Conservation (phyloP, 2,113 vertebrate genomes). For the Chaenocephalus aceratus region DNA sequence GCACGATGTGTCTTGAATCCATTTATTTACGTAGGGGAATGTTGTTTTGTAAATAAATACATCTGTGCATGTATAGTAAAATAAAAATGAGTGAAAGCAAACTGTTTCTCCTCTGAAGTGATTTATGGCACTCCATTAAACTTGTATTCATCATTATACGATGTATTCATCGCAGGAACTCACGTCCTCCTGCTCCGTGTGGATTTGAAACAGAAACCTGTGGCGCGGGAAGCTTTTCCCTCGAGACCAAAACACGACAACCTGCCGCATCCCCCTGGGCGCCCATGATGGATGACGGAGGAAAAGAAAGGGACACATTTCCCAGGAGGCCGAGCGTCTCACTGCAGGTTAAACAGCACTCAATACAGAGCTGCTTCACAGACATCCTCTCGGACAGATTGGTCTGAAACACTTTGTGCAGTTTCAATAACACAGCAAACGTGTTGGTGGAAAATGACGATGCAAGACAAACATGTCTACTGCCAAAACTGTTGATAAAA, state of each 20-base stretch:
- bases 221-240: conserved; percentile 34
- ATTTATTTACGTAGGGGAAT: not conserved
- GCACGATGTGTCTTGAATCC: no score
- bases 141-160: no score
- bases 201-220: conserved; percentile 53
- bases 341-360: conserved; percentile 72
- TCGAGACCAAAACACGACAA: conserved; percentile 26
- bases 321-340: conserved; percentile 56
- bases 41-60: not conserved
- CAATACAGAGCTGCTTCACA: conserved; percentile 45
- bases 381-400: conserved; percentile 11
- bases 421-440: not conserved
- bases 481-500: no score
- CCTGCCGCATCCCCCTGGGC: conserved; percentile 33
- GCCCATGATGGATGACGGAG: conserved; percentile 65
- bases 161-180: conserved; percentile 41
- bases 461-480: no score
- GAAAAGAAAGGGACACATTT: conserved; percentile 47
- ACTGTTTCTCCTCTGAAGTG: conserved; percentile 7
- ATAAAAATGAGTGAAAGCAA: not conserved
- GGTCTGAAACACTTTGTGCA: not conserved
- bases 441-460: no score
- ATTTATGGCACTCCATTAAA: no score
- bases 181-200: conserved; percentile 37
- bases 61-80: not conserved